Base-by-base conservation (phyloP, 2,113 vertebrate species). In the Myxocyprinus asiaticus region DNA sequence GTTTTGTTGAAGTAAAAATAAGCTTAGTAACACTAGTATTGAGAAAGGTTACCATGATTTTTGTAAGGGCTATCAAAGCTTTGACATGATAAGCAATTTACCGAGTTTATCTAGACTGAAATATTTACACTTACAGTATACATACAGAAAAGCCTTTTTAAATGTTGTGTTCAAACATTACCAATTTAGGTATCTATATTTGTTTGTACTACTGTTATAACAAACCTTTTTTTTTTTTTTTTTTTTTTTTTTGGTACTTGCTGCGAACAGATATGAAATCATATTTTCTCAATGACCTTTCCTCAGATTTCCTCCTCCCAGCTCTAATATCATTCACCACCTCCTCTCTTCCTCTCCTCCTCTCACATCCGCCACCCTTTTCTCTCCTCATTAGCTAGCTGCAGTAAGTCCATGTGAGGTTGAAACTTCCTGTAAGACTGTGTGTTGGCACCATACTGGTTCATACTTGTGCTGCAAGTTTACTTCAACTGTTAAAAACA, bases 341-440 rank as follows among this genome's bases (percentile, higher is more conserved):
- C 59, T 73, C 66, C 58, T 78, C 67, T 74, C 42, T 67, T 70
- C 9, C 22, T 22, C 74, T 50, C 68, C 58, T 58, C 71, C 75
- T 80, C 65, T 67, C 78, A 83, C 62, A 80, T 81, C 73, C 63
- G 33, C 50, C 48, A 42, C 56, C 45, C 48, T 77, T 62, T 84
- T 22, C 51, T 78, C 50, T 67, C 15, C 63, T 77, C 62, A 67
- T 76, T 71, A 64, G 67, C 67, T 51, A 78, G 62, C 82, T 42
- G 56, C 68, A 69, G 78, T 74, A 77, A 72, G 80, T 84, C 76
- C 67, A 12, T 79, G 64, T 50, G 59, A 76, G 42, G 47, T 68
- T 50, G 43, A 55, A 15, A 69, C 70, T 76, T 78, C 75, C 68
- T 81, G 79, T 76, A 61, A 61, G 69, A 59, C 67, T 80, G 59